Evolutionary conservation across 2,113 vertebrate species (phyloP), one percentile per base, ranked within the genome.

Genomic region (Bubalus kerabau): DNA sequence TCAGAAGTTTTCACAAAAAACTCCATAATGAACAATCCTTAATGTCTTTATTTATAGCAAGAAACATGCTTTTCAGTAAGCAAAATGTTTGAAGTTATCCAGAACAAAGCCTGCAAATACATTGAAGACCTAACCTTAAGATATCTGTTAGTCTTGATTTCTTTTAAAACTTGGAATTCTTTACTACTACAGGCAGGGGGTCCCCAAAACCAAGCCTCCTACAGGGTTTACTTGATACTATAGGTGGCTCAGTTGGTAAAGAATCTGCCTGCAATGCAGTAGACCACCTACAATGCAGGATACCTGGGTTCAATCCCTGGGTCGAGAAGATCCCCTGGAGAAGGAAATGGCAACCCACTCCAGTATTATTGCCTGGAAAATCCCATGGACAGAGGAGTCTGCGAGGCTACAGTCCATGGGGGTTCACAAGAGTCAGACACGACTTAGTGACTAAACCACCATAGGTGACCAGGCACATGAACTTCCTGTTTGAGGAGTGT

Each of bases 1-100:
- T 92, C 48, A 81, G 36, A 90, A 81, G 32, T 60, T 93, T 93
- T 93, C 59, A 36, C 30, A 13, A 86, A 86, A 50, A 43, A 26
- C 11, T 90, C 40, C 19, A 74, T n/a, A 62, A 71, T 9, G n/a
- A 91, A n/a, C 3, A 19, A 76, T 88, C 1, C 14, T 36, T 71
- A n/a, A 80, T 4, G 64, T 48, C 15, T 59, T 93, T 5, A 88
- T 57, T 85, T 91, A 19, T 52, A 93, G 15, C 40, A n/a, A 52
- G 32, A 95, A 94, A 52, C 16, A 13, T 17, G 40, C 9, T 71
- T 43, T 62, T 81, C 14, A 26, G 36, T 32, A 28, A 56, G 6
- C 5, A 90, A 7, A 52, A 10, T 46, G 12, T 19, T 87, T 95
- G 26, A 78, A 24, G 14, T 43, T 83, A 17, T 67, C 40, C 5